Evolutionary conservation across 1,140 invertebrate genomes (phyloP).

Genomic region (Adoxophyes honmai): DNA sequence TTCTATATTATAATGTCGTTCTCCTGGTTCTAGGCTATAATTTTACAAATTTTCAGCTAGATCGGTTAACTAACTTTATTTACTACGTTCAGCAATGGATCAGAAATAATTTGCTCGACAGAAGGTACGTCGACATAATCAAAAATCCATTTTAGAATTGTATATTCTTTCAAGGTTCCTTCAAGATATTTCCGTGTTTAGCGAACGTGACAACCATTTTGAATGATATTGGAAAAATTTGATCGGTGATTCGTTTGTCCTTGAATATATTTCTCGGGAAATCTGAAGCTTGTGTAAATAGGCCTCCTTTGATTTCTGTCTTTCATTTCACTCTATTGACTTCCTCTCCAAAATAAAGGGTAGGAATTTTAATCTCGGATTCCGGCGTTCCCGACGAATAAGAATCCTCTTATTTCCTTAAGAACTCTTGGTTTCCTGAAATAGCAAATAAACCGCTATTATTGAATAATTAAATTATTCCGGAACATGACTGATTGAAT

Average conservation of each 20-base stretch:
- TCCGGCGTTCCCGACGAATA: conserved; percentile 14
- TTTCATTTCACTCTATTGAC: conserved; percentile 49
- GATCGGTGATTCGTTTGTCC: conserved; percentile 15
- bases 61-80: too few species aligned
- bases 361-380: conserved; percentile 44
- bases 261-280: conserved; percentile 28
- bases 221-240: conserved; percentile 11
- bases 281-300: conserved; percentile 30
- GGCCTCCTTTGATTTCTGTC: conserved; percentile 36
- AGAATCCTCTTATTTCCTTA: conserved; percentile 8
- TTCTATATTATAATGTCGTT: too few species aligned
- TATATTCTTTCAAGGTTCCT: too few species aligned
- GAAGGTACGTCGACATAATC: too few species aligned
- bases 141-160: too few species aligned
- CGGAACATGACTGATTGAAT: neutral
- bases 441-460: neutral
- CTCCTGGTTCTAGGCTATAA: too few species aligned
- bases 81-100: too few species aligned
- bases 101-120: too few species aligned
- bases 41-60: too few species aligned
- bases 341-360: conserved; percentile 34
- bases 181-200: neutral
- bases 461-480: neutral
- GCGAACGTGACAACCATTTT: conserved; percentile 3
- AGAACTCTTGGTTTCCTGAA: conserved; percentile 17